These are phyloP conservation scores for Aplidium turbinatum DNA, from an alignment of 23 tunicate genomes.

Conservation along the genomic window DNA sequence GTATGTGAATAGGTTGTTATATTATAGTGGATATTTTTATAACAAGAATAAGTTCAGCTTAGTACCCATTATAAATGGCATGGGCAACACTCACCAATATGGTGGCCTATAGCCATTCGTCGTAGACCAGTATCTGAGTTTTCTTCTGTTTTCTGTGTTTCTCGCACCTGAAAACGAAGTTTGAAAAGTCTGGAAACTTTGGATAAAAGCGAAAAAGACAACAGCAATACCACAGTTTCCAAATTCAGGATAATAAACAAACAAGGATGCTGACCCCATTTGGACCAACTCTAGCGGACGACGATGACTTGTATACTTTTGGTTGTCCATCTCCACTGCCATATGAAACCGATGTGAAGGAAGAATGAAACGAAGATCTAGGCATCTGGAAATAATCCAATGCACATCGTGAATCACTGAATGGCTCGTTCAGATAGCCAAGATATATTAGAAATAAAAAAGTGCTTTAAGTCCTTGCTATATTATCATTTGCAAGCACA, in stretches of 20 bases:
- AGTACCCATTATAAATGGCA: too few relatives aligned
- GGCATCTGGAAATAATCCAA: constrained; percentile 44
- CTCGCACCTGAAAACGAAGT: constrained; percentile 44
- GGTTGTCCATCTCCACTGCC: constrained; percentile 58
- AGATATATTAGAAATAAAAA: too few relatives aligned
- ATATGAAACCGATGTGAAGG: constrained; percentile 56
- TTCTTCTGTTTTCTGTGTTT: constrained; percentile 70
- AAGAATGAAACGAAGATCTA: constrained; percentile 57
- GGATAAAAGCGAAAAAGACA: too few relatives aligned
- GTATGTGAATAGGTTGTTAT: too few relatives aligned
- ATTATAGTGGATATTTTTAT: too few relatives aligned
- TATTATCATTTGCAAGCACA: too few relatives aligned
- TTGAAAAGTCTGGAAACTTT: neutral
- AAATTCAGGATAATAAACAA: neutral
- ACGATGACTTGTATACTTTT: constrained; percentile 56
- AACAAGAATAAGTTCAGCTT: neutral
- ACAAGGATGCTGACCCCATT: constrained; percentile 58
- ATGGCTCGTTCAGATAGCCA: too few relatives aligned
- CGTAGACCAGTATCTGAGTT: constrained; percentile 71
- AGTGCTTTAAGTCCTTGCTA: too few relatives aligned
- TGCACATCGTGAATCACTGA: too few relatives aligned
- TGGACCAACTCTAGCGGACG: constrained; percentile 75
- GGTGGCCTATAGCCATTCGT: constrained; percentile 90
- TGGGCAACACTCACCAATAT: constrained; percentile 60
- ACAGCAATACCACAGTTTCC: neutral